Base-by-base conservation (phyloP, 2,797 vertebrate genomes). In the Prunella strophiata region DNA sequence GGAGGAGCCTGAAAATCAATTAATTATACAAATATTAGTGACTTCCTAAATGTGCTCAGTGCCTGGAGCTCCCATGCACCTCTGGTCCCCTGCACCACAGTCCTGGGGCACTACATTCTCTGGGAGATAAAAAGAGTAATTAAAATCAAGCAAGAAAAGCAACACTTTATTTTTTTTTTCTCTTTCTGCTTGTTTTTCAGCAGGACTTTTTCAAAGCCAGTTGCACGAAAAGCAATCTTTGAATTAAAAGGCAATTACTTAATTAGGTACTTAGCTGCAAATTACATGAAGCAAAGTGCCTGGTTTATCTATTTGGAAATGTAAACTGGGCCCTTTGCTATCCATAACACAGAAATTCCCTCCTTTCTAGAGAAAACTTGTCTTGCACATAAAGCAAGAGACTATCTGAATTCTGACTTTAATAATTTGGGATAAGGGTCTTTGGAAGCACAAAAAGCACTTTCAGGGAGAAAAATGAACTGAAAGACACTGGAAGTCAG, bases 181-280 rank as follows among this genome's bases (percentile, higher is more conserved):
- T 42, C 36, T 79, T 81, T 50, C 42, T 65, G 42, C 50, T 92
- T 75, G 43, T 42, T 93, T 95, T 91, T 22, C 85, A 25, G n/a
- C 16, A 83, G 50, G 81, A 77, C 50, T 34, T 92, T 87, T 85
- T 88, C 93, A 86, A 94, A 96, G 74, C 36, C 5, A 0, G 59
- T 63, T n/a, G 26, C 52, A 80, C 1, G 6, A 91, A 91, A 91
- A 52, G 45, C 59, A 87, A 63, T 42, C 80, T 94, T 90, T 73
- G 85, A 92, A 73, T 84, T 79, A 93, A 86, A 17, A 48, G 30
- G 71, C 90, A 95, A 94, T 91, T 80, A 87, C 45, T 88, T 95
- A 91, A 93, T 96, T 84, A 95, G 84, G 40, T 88, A 74, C 50
- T 94, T 89, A 92, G 65, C 55, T 71, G 52, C 48, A 87, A 81